Percentiles rank a stretch among this genome's conserved stretches.
phyloP scores from a whole-genome alignment of 2,113 vertebrate species.

The Rhynchomys soricoides region DNA sequence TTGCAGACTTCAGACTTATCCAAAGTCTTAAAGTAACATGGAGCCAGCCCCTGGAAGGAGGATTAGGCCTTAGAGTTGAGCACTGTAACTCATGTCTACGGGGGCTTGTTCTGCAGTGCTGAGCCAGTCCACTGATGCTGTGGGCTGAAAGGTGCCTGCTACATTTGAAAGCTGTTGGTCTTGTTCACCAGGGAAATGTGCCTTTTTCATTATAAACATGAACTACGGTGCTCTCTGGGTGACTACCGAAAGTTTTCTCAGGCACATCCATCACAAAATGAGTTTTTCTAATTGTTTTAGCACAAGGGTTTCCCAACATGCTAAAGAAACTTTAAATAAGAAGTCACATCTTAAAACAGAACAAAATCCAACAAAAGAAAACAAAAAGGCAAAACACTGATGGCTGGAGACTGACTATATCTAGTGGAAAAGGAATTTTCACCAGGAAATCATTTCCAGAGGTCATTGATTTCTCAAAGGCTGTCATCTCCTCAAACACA shows the following conservation, averaged over 20 bases:
- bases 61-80: background rate
- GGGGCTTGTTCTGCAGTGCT: background rate
- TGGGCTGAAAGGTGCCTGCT: background rate
- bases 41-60: background rate
- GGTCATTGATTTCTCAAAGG: slow-evolving; percentile 50
- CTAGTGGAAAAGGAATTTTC: slow-evolving; percentile 18
- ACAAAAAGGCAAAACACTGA: slow-evolving; percentile 32
- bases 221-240: slow-evolving; percentile 44
- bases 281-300: slow-evolving; percentile 68
- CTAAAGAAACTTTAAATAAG: slow-evolving; percentile 71
- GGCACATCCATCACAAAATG: slow-evolving; percentile 65
- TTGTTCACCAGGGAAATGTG: background rate
- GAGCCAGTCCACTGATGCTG: background rate
- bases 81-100: fast-evolving
- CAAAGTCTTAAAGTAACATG: background rate
- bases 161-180: slow-evolving; percentile 7
- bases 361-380: background rate
- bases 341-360: slow-evolving; percentile 16
- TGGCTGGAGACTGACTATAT: slow-evolving; percentile 21
- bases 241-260: slow-evolving; percentile 57
- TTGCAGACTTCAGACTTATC: background rate
- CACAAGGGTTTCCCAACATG: slow-evolving; percentile 60
- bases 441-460: slow-evolving; percentile 34
- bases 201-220: slow-evolving; percentile 50
- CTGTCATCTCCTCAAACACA: background rate